Percentiles rank a stretch among this genome's conserved stretches.
phyloP scores from a whole-genome alignment of 2,113 vertebrate genomes.

The Anarhynchus alexandrinus region DNA sequence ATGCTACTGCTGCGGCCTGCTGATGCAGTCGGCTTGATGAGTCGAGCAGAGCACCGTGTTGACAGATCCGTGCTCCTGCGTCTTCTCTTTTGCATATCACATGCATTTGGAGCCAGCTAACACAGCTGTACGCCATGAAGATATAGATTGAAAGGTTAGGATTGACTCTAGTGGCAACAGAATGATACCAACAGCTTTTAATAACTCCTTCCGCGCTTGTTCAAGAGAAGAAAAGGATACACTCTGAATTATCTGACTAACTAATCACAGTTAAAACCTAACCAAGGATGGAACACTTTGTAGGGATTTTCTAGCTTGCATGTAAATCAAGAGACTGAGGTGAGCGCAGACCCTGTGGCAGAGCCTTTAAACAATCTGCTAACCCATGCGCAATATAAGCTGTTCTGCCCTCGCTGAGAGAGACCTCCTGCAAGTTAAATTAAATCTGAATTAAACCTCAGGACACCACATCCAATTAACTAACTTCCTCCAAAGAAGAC shows the following conservation, averaged over 20 bases:
- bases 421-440: not conserved
- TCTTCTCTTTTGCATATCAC: not conserved
- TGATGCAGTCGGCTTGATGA: not conserved
- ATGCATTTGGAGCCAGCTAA: not conserved
- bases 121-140: not conserved
- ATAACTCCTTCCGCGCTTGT: not conserved
- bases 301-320: not conserved
- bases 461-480: not conserved
- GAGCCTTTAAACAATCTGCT: not conserved
- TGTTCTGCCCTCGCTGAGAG: not conserved
- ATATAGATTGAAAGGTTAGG: not conserved
- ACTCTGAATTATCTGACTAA: not conserved
- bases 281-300: not conserved
- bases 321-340: not conserved
- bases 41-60: accelerated
- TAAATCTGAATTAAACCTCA: not conserved
- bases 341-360: not conserved
- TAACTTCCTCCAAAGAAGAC: not conserved
- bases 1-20: not conserved
- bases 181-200: not conserved
- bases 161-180: not conserved
- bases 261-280: not conserved
- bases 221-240: not conserved
- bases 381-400: not conserved
- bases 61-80: not conserved